A percentile compares a stretch with the other conserved stretches of the same genome.
phyloP scores from a whole-genome alignment of 2,888 invertebrate genomes.

The Cylindroiulus punctatus region DNA sequence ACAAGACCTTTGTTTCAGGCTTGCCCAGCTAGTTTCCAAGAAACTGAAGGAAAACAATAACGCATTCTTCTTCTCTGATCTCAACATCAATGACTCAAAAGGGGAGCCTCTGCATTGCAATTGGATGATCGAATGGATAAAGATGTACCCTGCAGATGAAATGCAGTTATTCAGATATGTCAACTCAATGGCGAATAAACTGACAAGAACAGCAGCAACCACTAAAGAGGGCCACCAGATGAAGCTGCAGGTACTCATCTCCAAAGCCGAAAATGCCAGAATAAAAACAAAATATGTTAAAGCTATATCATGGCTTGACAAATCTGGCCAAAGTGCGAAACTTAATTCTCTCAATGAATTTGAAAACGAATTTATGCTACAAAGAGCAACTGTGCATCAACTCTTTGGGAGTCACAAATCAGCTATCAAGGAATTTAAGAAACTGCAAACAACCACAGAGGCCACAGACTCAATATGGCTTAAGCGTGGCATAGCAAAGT shows the following conservation, averaged over 20 bases:
- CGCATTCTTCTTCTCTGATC: neutral
- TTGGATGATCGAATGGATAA: neutral
- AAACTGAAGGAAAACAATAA: neutral
- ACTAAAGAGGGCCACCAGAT: neutral
- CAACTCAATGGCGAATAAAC: neutral
- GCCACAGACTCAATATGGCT: neutral
- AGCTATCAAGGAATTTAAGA: neutral
- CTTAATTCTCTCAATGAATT: neutral
- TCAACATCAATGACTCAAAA: neutral
- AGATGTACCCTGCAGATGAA: neutral
- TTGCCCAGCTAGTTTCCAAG: neutral
- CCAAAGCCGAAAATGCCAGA: neutral
- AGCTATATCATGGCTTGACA: neutral
- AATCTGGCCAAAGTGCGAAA: neutral
- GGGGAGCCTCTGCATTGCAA: neutral
- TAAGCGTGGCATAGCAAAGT: neutral
- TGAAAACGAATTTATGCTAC: neutral
- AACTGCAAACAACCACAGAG: neutral
- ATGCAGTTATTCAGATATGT: neutral
- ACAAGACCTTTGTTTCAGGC: neutral
- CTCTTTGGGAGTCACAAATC: neutral
- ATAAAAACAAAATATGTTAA: neutral
- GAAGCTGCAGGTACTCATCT: neutral
- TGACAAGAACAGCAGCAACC: neutral
- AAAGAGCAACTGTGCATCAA: conserved; percentile 17